phyloP scores from a whole-genome alignment of 2,113 vertebrate genomes.

The Boulengeromyrus knoepffleri region DNA sequence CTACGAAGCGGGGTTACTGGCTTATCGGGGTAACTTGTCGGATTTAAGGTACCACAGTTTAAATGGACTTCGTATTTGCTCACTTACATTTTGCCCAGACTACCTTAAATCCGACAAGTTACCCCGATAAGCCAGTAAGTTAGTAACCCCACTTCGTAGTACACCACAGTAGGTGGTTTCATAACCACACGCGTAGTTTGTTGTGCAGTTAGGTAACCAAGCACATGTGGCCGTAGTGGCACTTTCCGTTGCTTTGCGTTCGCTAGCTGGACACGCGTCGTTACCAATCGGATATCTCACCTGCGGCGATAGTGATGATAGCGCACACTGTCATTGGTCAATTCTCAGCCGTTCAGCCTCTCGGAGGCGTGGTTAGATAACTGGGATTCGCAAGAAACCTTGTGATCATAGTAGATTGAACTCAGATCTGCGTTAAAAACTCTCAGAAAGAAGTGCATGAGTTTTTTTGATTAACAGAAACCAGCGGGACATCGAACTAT shows the following conservation, averaged over 20 bases:
- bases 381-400: neutral
- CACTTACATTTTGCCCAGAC: too few relatives aligned
- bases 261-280: neutral
- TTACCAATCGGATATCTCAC: neutral
- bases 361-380: conserved; percentile 2
- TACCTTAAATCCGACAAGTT: too few relatives aligned
- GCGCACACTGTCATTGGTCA: neutral
- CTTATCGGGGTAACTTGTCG: too few relatives aligned
- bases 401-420: neutral
- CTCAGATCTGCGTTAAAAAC: neutral
- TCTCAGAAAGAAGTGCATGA: neutral
- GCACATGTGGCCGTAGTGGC: neutral
- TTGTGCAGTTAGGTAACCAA: neutral
- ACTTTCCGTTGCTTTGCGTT: neutral
- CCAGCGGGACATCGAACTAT: neutral
- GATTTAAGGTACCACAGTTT: too few relatives aligned
- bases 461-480: neutral
- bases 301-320: neutral
- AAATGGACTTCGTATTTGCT: too few relatives aligned
- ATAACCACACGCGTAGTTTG: neutral
- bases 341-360: neutral
- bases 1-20: too few relatives aligned
- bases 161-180: neutral
- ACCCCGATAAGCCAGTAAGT: too few relatives aligned
- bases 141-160: too few relatives aligned